These are phyloP conservation scores for Forbesichthys agassizii DNA, from an alignment of 2,113 vertebrate species.

Conservation along the genomic window DNA sequence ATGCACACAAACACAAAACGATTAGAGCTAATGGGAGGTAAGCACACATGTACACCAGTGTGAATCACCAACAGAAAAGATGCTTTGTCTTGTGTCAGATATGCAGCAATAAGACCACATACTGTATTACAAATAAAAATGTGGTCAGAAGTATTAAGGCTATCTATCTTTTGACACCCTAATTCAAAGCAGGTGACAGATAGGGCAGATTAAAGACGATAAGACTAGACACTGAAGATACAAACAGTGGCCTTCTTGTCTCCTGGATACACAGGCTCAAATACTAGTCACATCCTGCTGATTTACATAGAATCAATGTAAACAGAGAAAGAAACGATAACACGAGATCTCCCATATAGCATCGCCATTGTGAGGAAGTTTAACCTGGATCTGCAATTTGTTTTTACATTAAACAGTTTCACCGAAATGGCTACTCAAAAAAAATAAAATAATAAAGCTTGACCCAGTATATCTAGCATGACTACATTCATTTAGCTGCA, in stretches of 20 bases:
- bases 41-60: not conserved
- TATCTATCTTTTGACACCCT: not conserved
- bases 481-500: not conserved
- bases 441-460: too few species aligned
- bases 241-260: not conserved
- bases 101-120: not conserved
- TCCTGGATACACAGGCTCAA: not conserved
- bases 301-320: constrained; percentile 1
- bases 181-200: constrained; percentile 13
- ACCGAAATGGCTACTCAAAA: too few species aligned
- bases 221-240: not conserved
- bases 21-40: constrained; percentile 2
- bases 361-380: not conserved
- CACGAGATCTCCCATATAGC: not conserved
- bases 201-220: not conserved
- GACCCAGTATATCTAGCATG: not conserved
- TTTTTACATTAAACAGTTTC: not conserved
- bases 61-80: not conserved
- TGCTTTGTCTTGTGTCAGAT: not conserved
- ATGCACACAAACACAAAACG: not conserved
- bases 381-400: not conserved
- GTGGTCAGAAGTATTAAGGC: not conserved
- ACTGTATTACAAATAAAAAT: not conserved
- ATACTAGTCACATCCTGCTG: constrained; percentile 3
- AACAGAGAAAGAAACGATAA: not conserved